Evolutionary conservation across 2,888 invertebrate species (phyloP).

Genomic region (Caenorhabditis sp.): DNA sequence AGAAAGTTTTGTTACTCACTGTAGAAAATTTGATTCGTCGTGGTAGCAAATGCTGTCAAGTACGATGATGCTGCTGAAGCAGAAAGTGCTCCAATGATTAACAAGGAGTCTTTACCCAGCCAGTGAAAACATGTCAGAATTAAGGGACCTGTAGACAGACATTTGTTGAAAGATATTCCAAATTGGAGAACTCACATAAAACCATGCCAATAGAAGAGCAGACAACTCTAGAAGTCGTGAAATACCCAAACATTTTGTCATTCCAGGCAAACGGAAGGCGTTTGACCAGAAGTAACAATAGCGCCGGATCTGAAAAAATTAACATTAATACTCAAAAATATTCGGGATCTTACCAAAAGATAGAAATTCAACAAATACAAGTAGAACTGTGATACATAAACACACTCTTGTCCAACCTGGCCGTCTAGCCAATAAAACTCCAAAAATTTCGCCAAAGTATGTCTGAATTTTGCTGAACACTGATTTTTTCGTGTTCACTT

Average conservation of each 20-base stretch:
- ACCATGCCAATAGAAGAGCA: conserved; percentile 48
- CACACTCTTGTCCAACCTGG: conserved; percentile 64
- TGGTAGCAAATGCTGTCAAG: conserved; percentile 53
- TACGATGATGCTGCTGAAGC: conserved; percentile 45
- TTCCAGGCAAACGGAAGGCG: conserved; percentile 63
- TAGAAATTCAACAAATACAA: conserved; percentile 64
- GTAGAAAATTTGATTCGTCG: conserved; percentile 53
- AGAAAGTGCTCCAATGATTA: conserved; percentile 53
- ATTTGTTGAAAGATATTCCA: not conserved
- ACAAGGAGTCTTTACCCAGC: conserved; percentile 61
- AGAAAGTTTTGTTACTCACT: conserved; percentile 31
- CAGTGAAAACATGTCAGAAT: conserved; percentile 40
- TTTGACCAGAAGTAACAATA: conserved; percentile 59
- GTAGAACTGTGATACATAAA: conserved; percentile 55
- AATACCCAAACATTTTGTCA: conserved; percentile 58
- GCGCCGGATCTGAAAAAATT: conserved; percentile 49
- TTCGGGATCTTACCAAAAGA: conserved; percentile 49
- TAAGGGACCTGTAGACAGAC: conserved; percentile 45
- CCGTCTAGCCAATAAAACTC: conserved; percentile 49
- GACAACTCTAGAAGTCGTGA: conserved; percentile 35
- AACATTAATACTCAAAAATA: not conserved
- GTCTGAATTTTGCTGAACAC: conserved; percentile 7
- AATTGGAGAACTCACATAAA: conserved; percentile 26
- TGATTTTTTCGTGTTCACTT: conserved; percentile 1
- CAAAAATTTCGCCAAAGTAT: conserved; percentile 15